Evolutionary conservation across 2,113 vertebrate genomes (phyloP).

Genomic region (Danionella cerebrum): DNA sequence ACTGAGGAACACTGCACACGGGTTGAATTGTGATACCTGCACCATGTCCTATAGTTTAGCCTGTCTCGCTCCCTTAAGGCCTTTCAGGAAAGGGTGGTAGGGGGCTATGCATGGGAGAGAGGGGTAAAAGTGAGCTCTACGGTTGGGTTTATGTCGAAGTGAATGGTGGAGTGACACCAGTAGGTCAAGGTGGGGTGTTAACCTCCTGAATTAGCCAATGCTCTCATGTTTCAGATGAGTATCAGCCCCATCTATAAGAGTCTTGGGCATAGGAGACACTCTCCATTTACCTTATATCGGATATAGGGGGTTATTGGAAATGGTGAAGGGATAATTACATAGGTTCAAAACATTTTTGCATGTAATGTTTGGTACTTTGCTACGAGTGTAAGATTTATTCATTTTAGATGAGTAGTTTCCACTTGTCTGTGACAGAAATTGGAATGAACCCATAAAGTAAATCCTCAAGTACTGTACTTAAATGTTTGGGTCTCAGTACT

Average conservation of each 20-base stretch:
- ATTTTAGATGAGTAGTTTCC: no score
- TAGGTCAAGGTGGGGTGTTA: constrained; percentile 46
- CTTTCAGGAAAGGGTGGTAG: constrained; percentile 12
- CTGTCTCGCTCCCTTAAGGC: constrained; percentile 25
- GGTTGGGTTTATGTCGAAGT: constrained; percentile 54
- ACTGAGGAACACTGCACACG: constrained; percentile 42
- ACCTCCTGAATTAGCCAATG: constrained; percentile 3
- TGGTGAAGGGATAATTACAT: no score
- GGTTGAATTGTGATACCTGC: not conserved
- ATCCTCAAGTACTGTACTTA: no score
- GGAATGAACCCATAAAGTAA: no score
- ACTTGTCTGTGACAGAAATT: no score
- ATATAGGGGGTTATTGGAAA: no score
- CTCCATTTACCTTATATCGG: no score
- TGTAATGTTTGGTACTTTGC: no score
- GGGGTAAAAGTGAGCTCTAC: constrained; percentile 52
- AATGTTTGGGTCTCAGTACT: no score
- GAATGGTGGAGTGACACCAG: constrained; percentile 52
- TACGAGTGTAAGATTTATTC: no score
- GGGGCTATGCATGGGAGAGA: constrained; percentile 43
- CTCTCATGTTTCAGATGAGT: constrained; percentile 31
- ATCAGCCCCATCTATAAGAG: not conserved
- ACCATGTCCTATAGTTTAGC: not conserved
- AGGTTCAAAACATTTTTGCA: no score
- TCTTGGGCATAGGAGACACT: not conserved